Conservation (phyloP, 2,888 invertebrate genomes). For the Apamea monoglypha region DNA sequence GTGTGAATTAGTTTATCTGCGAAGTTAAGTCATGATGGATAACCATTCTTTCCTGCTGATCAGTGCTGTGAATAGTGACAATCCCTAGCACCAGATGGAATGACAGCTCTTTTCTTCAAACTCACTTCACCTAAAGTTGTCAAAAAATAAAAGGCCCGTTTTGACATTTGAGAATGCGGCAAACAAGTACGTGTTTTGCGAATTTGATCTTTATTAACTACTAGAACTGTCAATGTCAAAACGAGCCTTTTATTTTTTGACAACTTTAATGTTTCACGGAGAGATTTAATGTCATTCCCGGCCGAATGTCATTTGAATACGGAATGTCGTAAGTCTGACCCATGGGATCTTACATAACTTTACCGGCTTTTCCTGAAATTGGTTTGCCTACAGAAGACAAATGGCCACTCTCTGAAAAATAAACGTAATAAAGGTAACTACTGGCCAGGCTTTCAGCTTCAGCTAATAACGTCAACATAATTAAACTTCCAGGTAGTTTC, state of each 20-base stretch:
- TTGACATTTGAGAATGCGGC: too few relatives aligned
- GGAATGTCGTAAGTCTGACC: neutral
- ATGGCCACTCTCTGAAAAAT: neutral
- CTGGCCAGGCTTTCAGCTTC: neutral
- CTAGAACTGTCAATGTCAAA: too few relatives aligned
- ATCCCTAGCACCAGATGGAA: neutral
- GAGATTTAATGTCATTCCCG: neutral
- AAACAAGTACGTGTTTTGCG: too few relatives aligned
- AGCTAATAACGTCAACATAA: slow-evolving; percentile 15
- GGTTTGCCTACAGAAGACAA: neutral
- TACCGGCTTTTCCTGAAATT: neutral
- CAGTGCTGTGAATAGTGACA: neutral
- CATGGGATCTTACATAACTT: neutral
- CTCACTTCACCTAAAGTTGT: neutral
- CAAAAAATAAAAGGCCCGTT: too few relatives aligned
- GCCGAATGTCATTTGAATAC: neutral
- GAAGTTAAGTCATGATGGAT: neutral
- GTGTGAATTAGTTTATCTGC: neutral
- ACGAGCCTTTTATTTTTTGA: too few relatives aligned
- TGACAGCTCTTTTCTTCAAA: neutral
- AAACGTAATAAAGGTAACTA: slow-evolving; percentile 1
- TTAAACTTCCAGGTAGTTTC: slow-evolving; percentile 15
- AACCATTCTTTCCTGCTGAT: neutral
- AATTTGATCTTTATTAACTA: too few relatives aligned
- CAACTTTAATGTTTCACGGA: too few relatives aligned